phyloP scores from a whole-genome alignment of 2,113 vertebrate genomes.

The Podarcis muralis region DNA sequence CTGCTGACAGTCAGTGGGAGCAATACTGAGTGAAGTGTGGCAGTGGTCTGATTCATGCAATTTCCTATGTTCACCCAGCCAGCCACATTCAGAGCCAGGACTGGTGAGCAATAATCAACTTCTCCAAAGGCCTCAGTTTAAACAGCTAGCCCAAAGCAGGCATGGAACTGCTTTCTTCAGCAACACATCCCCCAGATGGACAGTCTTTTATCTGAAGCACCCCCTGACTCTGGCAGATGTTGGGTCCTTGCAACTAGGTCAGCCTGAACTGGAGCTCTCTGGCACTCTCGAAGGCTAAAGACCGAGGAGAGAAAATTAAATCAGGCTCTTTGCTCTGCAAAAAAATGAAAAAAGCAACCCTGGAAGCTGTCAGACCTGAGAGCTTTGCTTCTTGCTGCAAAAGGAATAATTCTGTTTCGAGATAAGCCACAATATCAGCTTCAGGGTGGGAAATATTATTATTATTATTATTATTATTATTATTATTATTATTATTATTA shows the following conservation, averaged over 20 bases:
- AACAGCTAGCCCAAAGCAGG: slow-evolving; percentile 37
- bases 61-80: too few species aligned
- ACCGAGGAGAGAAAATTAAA: slow-evolving; percentile 54
- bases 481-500: too few species aligned
- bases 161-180: slow-evolving; percentile 22
- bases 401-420: slow-evolving; percentile 31
- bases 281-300: slow-evolving; percentile 30
- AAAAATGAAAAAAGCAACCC: not conserved
- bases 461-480: too few species aligned
- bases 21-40: too few species aligned
- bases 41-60: too few species aligned
- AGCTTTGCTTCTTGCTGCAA: slow-evolving; percentile 19
- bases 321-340: slow-evolving; percentile 2
- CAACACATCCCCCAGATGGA: slow-evolving; percentile 19
- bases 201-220: slow-evolving; percentile 38
- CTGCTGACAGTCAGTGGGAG: too few species aligned
- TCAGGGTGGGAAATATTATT: slow-evolving; percentile 1
- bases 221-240: slow-evolving; percentile 58
- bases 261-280: slow-evolving; percentile 30
- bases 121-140: slow-evolving; percentile 42
- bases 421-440: slow-evolving; percentile 31
- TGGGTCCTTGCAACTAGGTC: slow-evolving; percentile 66
- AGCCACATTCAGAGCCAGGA: slow-evolving; percentile 50
- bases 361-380: not conserved
- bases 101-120: slow-evolving; percentile 23